Conservation (phyloP, 2,113 vertebrate genomes). For the Craseonycteris thonglongyai region DNA sequence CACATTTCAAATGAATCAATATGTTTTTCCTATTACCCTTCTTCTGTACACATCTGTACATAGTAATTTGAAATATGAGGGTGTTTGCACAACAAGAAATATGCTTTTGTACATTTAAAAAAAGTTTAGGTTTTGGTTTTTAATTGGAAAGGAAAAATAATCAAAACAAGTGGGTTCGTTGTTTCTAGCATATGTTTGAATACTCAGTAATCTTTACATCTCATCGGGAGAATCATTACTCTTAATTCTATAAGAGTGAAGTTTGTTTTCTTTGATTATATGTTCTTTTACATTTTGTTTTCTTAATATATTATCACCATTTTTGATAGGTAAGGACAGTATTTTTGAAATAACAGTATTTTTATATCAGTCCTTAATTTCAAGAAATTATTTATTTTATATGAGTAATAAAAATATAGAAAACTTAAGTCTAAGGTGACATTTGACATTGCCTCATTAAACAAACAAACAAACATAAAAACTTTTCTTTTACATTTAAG, state of each 20-base stretch:
- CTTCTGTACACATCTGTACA: neutral
- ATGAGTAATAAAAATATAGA: neutral
- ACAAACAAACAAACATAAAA: too few relatives aligned
- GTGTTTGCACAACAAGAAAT: neutral
- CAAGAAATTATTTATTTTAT: neutral
- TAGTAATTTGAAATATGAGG: neutral
- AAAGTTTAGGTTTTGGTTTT: neutral
- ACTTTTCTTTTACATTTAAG: neutral
- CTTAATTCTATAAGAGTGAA: neutral
- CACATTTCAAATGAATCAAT: neutral
- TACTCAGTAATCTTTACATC: neutral
- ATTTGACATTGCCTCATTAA: neutral
- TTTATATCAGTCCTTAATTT: neutral
- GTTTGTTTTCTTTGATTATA: neutral
- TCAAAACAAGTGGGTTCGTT: neutral
- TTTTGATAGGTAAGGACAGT: neutral
- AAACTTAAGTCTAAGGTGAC: neutral
- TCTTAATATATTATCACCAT: neutral
- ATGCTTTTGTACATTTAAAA: neutral
- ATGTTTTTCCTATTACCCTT: neutral
- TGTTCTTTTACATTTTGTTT: neutral
- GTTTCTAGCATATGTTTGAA: neutral
- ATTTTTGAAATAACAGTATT: neutral
- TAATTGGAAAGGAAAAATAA: neutral
- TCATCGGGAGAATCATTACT: neutral